phyloP scores from a whole-genome alignment of 2,888 invertebrate species.

The Dryomyza anilis region DNA sequence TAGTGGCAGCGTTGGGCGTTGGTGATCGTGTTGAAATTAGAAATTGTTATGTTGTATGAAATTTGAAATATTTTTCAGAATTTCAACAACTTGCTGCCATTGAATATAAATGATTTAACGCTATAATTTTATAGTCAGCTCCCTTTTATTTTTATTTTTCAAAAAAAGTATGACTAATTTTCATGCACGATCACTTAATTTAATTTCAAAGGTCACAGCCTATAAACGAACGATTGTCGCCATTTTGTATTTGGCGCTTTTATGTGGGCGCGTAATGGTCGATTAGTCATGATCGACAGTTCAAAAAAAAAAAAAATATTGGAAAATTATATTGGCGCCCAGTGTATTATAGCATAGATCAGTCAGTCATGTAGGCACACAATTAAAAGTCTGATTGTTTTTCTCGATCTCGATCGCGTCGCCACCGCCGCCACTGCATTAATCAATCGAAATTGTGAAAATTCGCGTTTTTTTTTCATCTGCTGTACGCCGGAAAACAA shows the following conservation, averaged over 20 bases:
- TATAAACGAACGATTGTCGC: slow-evolving; percentile 20
- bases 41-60: too few relatives aligned
- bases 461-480: too few relatives aligned
- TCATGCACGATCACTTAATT: too few relatives aligned
- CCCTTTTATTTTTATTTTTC: background rate
- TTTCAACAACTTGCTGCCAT: background rate
- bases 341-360: background rate
- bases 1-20: too few relatives aligned
- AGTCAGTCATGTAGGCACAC: background rate
- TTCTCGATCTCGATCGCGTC: background rate
- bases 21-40: background rate
- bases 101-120: background rate
- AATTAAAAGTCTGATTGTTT: slow-evolving; percentile 21
- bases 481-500: background rate
- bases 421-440: background rate
- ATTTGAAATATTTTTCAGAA: background rate
- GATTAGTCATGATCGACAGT: too few relatives aligned
- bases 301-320: background rate
- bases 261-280: too few relatives aligned
- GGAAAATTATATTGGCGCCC: background rate
- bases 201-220: slow-evolving; percentile 13
- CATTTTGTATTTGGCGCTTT: slow-evolving; percentile 1
- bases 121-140: background rate
- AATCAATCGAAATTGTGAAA: slow-evolving; percentile 18
- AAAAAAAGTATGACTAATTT: too few relatives aligned